Evolutionary conservation across 2,797 vertebrate genomes (phyloP), one percentile per base, ranked within the genome.

Genomic region (Microctenopoma steveboyesi): DNA sequence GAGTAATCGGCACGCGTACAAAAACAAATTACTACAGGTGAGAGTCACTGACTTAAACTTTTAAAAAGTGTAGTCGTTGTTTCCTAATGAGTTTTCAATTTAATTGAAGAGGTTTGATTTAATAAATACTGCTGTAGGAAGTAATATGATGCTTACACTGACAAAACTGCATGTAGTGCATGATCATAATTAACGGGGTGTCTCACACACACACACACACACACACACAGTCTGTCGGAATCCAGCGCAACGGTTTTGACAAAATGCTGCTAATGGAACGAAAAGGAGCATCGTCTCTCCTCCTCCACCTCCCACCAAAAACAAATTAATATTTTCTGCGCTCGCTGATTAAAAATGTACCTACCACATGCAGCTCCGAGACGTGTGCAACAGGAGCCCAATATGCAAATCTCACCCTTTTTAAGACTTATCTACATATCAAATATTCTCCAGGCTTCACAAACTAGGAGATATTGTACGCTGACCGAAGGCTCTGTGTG

Each of bases 281-380:
- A 69, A 88, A 83, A 89, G 78, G 81, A 82, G 83, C 80, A 60
- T 73, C 83, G 59, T 78, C 81, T 66, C 53, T 52, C 39, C 71
- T 48, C 51, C 51, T 63, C 73, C 67, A 73, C 83, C 64, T 76
- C 54, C 62, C 62, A 71, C 81, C 83, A 79, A 80, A 84, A 86
- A 84, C 82, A 92, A 92, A 93, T 92, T 89, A 88, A 91, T 94
- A 91, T 93, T 82, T 89, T 79, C 81, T 88, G 76, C 61, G 68
- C 79, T 74, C 66, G 37, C 89, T 92, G 91, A 94, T 93, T 92
- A 94, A 93, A 93, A 91, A 91, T 85, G 73, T 88, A 89, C 81
- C 87, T 72, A 88, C 89, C 89, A 90, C 92, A 93, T 87, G 89
- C 85, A 82, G 88, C 82, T 90, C 50, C 0, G 35, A 81, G 84